phyloP scores from a whole-genome alignment of 2,888 invertebrate species.

The Caenorhabditis doughertyi region DNA sequence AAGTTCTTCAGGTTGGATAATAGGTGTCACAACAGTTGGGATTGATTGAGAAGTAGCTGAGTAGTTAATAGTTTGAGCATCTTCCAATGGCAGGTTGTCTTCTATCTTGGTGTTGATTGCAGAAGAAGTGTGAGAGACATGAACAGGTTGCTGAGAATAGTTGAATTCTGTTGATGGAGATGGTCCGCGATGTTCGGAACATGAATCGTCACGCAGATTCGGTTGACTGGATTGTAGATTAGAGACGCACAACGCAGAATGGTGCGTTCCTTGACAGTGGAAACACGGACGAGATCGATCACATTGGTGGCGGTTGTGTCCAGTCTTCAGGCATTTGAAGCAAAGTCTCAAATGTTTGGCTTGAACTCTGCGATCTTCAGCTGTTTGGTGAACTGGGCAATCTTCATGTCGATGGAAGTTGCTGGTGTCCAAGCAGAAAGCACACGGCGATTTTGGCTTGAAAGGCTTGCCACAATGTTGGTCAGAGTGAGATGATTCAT shows the following conservation, averaged over 20 bases:
- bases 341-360: neutral
- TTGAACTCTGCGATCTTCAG: neutral
- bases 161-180: slow-evolving; percentile 6
- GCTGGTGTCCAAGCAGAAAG: neutral
- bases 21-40: neutral
- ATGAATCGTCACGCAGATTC: neutral
- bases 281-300: neutral
- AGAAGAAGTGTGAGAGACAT: neutral
- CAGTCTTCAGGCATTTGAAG: neutral
- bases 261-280: slow-evolving; percentile 14
- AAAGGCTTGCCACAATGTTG: too few species aligned
- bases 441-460: neutral
- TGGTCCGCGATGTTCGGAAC: neutral
- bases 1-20: neutral
- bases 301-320: neutral
- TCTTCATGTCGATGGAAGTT: slow-evolving; percentile 10
- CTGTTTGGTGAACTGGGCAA: neutral
- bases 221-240: neutral
- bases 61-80: neutral
- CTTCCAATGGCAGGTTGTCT: neutral
- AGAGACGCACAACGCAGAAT: slow-evolving; percentile 1
- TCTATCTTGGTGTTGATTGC: neutral
- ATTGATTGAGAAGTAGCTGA: neutral
- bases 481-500: too few species aligned
- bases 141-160: neutral